Base-by-base conservation (phyloP, 2,113 vertebrate species). In the Cyphomyrus discorhynchus region DNA sequence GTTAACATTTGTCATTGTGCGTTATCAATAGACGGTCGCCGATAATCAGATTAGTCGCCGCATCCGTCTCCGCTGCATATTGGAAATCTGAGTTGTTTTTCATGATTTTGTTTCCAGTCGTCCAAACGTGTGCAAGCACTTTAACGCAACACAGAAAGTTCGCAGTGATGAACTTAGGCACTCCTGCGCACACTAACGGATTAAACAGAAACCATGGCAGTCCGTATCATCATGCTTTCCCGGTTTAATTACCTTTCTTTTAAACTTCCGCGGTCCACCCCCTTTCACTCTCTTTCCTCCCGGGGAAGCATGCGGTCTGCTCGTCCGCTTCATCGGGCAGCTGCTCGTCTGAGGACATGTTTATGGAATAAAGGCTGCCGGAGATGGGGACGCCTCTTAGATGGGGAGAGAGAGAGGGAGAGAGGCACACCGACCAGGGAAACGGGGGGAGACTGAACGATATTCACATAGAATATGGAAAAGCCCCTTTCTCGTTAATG, bases 271-370 rank as follows among this genome's bases (percentile, higher is more conserved):
- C 9, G 93, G 93, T 92, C 87, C 88, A 85, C 11, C 89, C 66
- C n/a, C 89, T 27, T 92, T 89, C 91, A 93, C 89, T 90, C 91
- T 92, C 91, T 90, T 87, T 90, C 91, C 47, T 89, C 49, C 88
- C n/a, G 83, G 66, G 84, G 66, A 88, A 53, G 56, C 91, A 88
- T 83, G 53, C 27, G 52, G 80, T 92, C 35, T 83, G 85, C 77
- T 86, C 93, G 92, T 94, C 92, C 92, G 93, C 93, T 94, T 93
- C 94, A 95, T 94, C 91, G 93, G 93, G 89, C 90, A 92, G 91
- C 93, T 94, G 94, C 93, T 93, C 93, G 94, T 95, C 93, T 94
- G 93, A 93, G 93, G 92, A 94, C 95, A 94, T 94, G 95, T 92
- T 94, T 89, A 91, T 95, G 93, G 93, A 94, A 92, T 92, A 93